Base-by-base conservation (phyloP, 2,797 vertebrate species). In the Ceyx erithaca region DNA sequence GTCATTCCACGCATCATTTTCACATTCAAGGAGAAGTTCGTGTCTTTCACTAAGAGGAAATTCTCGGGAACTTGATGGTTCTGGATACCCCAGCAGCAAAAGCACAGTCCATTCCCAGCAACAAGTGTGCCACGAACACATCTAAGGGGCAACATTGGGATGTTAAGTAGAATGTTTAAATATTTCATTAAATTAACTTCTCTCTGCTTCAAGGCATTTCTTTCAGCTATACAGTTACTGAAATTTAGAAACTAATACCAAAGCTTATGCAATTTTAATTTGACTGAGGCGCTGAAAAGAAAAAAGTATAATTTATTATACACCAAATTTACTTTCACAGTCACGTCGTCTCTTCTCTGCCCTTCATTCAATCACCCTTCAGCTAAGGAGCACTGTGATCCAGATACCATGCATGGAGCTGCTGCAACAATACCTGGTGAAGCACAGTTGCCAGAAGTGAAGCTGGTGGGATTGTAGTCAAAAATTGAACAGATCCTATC, bases 161-260 rank as follows among this genome's bases (percentile, higher is more conserved):
- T 13, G 3, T 76, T 75, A 92, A 79, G 66, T 10, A 63, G 46
- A 77, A 20, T 16, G 2, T 16, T 88, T 73, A 87, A 80, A 48
- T 51, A 67, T 51, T 89, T 73, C n/a, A 68, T 80, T 72, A 45
- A 92, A 64, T 87, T 86, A 90, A 87, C 35, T 58, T 83, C 35
- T 52, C 28, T 61, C 46, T 37, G 63, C 83, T 87, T 67, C 40
- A 77, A 92, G 87, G 18, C 57, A 82, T 67, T 92, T 84, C 46
- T 81, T 85, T 86, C 83, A 79, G 73, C 35, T 17, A 28, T 30
- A 33, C 3, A 46, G 71, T n/a, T 80, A 73, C 43, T 57, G 48
- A 94, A 91, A 85, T 61, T 71, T 64, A 91, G 46, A 78, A 85
- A 48, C 54, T 62, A 76, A 71, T 91, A 62, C 49, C 57, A 89